Evolutionary conservation across 2,797 vertebrate species (phyloP).

Genomic region (Rhinophrynus dorsalis): DNA sequence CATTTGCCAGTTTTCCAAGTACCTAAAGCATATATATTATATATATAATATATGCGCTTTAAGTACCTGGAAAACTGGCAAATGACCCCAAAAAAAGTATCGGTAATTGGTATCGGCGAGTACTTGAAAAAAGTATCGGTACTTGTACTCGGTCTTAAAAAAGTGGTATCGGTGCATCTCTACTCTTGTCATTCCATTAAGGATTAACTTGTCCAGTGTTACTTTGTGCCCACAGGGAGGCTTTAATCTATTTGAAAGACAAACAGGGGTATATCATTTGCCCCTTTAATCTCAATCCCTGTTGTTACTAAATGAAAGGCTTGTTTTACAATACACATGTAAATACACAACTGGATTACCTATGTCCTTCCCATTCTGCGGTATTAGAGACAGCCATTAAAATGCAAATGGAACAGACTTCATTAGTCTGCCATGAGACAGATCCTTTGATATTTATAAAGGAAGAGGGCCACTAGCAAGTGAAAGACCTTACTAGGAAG

Average conservation of each 20-base stretch:
- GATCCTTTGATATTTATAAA: constrained; percentile 18
- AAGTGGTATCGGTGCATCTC: too few relatives aligned
- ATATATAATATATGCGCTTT: too few relatives aligned
- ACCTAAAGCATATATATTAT: too few relatives aligned
- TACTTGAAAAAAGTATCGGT: too few relatives aligned
- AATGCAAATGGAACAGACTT: constrained; percentile 72
- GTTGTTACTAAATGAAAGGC: constrained; percentile 51
- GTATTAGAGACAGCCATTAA: constrained; percentile 72
- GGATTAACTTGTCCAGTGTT: constrained; percentile 1
- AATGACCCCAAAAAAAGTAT: too few relatives aligned
- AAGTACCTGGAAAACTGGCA: too few relatives aligned
- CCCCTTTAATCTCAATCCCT: constrained; percentile 37
- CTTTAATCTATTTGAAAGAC: constrained; percentile 50
- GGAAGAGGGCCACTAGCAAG: constrained; percentile 44
- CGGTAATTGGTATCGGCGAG: too few relatives aligned
- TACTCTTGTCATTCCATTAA: constrained; percentile 20
- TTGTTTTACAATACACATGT: constrained; percentile 71
- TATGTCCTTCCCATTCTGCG: constrained; percentile 56
- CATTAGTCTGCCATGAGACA: constrained; percentile 67
- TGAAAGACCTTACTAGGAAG: constrained; percentile 15
- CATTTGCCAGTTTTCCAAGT: too few relatives aligned
- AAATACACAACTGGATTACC: constrained; percentile 67
- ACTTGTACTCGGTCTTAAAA: too few relatives aligned
- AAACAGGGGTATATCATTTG: constrained; percentile 58
- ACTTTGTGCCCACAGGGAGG: neutral